Conservation (phyloP, 2,797 vertebrate genomes). For the Arremon aurantiirostris region DNA sequence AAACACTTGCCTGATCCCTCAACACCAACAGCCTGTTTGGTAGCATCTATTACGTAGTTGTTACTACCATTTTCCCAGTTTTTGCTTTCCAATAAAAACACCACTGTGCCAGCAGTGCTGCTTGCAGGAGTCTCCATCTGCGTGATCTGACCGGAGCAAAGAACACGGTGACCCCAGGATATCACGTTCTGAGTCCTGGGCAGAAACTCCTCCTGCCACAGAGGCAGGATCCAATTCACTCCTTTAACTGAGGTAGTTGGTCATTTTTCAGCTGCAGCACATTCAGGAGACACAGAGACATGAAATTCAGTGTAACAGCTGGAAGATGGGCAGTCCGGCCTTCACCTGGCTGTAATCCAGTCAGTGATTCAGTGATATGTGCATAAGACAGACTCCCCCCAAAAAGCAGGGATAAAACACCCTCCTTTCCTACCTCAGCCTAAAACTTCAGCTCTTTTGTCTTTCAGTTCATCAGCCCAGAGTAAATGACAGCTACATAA, state of each 20-base stretch:
- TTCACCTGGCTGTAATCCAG: neutral
- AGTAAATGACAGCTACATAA: conserved; percentile 11
- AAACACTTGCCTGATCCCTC: neutral
- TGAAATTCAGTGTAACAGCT: neutral
- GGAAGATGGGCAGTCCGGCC: neutral
- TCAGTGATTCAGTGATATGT: neutral
- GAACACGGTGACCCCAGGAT: neutral
- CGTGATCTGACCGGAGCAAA: fast-evolving
- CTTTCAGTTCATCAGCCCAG: neutral
- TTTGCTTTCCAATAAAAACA: neutral
- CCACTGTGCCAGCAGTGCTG: fast-evolving
- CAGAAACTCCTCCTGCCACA: neutral
- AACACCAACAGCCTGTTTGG: neutral
- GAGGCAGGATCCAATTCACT: neutral
- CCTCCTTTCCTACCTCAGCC: neutral
- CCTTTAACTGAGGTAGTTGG: neutral
- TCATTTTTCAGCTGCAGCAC: neutral
- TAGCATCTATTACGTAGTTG: neutral
- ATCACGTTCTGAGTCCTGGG: neutral
- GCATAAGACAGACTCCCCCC: fast-evolving
- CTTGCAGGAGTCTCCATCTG: neutral
- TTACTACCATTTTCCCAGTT: conserved; percentile 12
- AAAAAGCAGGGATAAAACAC: neutral
- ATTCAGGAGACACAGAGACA: neutral
- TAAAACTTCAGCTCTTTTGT: neutral